Evolutionary conservation across 2,888 invertebrate genomes (phyloP).

Genomic region (Cryptus viduatorius): DNA sequence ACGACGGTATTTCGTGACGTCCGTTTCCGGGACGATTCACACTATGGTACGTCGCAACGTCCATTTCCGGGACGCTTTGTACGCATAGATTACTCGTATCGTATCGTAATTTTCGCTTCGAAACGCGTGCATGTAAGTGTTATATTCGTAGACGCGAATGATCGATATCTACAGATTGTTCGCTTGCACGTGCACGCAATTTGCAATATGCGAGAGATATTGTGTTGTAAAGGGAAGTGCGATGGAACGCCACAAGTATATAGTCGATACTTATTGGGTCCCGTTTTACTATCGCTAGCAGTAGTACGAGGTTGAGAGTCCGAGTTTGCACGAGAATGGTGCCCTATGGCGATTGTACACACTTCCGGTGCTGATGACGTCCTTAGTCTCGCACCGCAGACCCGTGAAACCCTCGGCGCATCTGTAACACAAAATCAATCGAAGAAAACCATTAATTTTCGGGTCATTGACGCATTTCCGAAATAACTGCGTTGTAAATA

Average conservation of each 20-base stretch:
- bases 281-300: constrained; percentile 87
- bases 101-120: constrained; percentile 22
- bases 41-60: constrained; percentile 25
- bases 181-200: constrained; percentile 9
- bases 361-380: constrained; percentile 91
- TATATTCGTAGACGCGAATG: constrained; percentile 1
- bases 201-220: constrained; percentile 32
- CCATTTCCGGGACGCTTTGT: constrained; percentile 20
- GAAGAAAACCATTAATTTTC: background rate
- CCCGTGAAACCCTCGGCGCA: constrained; percentile 93
- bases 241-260: constrained; percentile 74
- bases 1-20: constrained; percentile 26
- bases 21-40: constrained; percentile 14
- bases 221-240: constrained; percentile 52
- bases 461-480: background rate
- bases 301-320: constrained; percentile 92
- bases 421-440: constrained; percentile 86
- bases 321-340: constrained; percentile 92
- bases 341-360: constrained; percentile 88
- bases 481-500: background rate
- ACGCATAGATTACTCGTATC: constrained; percentile 11
- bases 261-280: constrained; percentile 80
- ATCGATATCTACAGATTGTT: constrained; percentile 15
- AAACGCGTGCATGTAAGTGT: background rate
- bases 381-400: constrained; percentile 92